Conservation (phyloP, 2,113 vertebrate species). For the Pao palembangensis region DNA sequence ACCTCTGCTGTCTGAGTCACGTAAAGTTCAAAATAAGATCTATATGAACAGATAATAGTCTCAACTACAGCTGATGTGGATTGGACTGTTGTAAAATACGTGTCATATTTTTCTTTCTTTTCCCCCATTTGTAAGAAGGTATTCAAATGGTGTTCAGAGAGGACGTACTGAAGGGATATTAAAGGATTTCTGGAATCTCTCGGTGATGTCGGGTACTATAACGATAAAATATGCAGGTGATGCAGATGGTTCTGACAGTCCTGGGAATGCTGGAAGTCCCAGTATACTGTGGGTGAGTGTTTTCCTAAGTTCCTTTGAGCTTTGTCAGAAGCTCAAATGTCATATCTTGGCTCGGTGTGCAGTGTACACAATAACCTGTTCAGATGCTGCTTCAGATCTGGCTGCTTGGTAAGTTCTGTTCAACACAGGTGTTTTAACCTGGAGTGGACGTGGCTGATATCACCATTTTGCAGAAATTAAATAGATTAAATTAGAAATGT, state of each 20-base stretch:
- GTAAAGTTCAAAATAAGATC: no score
- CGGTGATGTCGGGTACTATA: slow-evolving; percentile 34
- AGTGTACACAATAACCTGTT: slow-evolving; percentile 39
- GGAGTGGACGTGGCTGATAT: slow-evolving; percentile 35
- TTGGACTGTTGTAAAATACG: not conserved
- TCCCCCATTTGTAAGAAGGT: not conserved
- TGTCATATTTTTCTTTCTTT: not conserved
- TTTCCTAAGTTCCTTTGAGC: slow-evolving; percentile 55
- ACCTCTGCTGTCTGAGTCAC: slow-evolving; percentile 11
- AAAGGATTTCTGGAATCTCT: slow-evolving; percentile 12
- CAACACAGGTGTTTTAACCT: slow-evolving; percentile 42
- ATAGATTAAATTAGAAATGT: slow-evolving; percentile 21
- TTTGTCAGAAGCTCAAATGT: slow-evolving; percentile 55
- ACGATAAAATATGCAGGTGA: slow-evolving; percentile 33
- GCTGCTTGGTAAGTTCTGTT: slow-evolving; percentile 38
- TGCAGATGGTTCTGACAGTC: slow-evolving; percentile 55
- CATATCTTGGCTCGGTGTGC: slow-evolving; percentile 48
- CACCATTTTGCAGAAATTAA: slow-evolving; percentile 24
- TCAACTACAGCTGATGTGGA: not conserved
- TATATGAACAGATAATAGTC: not conserved
- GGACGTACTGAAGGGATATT: not conserved
- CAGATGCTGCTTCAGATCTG: slow-evolving; percentile 31
- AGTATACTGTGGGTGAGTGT: slow-evolving; percentile 55
- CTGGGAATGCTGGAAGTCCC: slow-evolving; percentile 55
- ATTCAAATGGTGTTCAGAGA: not conserved